phyloP scores from a whole-genome alignment of 2,888 invertebrate genomes.

The Campoplex capitator region DNA sequence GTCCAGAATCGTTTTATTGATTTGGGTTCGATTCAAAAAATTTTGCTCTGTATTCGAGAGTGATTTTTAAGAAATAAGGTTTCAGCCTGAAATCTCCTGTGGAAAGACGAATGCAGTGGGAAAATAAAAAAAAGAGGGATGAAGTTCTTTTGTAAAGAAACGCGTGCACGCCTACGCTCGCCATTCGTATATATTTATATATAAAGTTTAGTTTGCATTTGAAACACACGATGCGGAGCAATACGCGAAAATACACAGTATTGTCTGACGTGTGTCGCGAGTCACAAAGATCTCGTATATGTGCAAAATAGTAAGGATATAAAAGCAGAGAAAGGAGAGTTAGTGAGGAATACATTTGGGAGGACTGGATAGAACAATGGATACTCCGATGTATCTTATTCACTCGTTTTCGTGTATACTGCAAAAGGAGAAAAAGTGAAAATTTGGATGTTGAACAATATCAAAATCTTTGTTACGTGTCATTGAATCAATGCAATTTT shows the following conservation, averaged over 20 bases:
- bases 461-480: not conserved
- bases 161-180: constrained; percentile 24
- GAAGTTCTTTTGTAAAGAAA: constrained; percentile 59
- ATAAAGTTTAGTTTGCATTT: not conserved
- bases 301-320: constrained; percentile 65
- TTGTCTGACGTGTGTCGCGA: constrained; percentile 45
- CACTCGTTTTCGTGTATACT: not conserved
- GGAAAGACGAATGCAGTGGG: constrained; percentile 8
- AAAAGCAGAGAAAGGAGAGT: constrained; percentile 43
- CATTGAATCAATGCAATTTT: not conserved
- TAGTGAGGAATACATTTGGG: constrained; percentile 35
- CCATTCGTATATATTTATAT: not conserved
- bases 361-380: not conserved
- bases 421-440: not conserved
- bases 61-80: not conserved
- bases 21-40: too few species aligned
- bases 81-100: constrained; percentile 3
- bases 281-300: constrained; percentile 65
- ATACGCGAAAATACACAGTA: constrained; percentile 23
- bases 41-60: not conserved
- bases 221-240: not conserved
- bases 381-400: not conserved
- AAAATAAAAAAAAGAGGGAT: constrained; percentile 41
- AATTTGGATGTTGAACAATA: not conserved
- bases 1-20: too few species aligned